Percentiles rank a stretch among this genome's conserved stretches.
These are phyloP conservation scores for Amblyraja radiata DNA, from an alignment of 2,797 vertebrate genomes.

Conservation along the genomic window DNA sequence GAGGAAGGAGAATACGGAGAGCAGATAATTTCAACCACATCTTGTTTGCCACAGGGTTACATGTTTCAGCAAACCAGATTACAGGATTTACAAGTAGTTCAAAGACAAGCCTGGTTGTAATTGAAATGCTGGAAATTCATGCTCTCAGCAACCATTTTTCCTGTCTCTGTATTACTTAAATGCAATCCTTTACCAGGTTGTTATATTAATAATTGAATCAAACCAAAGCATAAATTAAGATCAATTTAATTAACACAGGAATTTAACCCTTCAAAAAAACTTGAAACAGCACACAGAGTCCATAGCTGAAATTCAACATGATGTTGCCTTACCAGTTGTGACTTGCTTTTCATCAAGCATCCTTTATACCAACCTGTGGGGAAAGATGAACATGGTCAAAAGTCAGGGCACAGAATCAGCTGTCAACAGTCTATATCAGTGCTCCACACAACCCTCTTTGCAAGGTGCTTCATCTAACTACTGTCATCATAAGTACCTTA, in stretches of 20 bases:
- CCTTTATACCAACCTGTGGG: slow-evolving; percentile 85
- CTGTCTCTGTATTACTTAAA: background rate
- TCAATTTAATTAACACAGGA: background rate
- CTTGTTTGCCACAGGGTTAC: background rate
- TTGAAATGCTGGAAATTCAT: background rate
- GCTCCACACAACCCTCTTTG: background rate
- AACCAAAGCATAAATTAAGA: background rate
- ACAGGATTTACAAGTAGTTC: background rate
- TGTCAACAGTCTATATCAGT: no score
- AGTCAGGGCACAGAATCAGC: background rate
- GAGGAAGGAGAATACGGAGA: background rate
- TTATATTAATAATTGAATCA: background rate
- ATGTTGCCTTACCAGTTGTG: slow-evolving; percentile 63
- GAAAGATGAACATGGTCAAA: slow-evolving; percentile 37
- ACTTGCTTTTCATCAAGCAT: slow-evolving; percentile 74
- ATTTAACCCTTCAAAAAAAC: background rate
- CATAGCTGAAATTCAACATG: background rate
- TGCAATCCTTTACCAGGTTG: background rate
- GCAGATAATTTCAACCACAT: background rate
- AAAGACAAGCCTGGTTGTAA: background rate
- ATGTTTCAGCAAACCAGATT: background rate
- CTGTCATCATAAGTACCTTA: background rate
- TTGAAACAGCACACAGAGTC: background rate
- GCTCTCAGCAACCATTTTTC: background rate
- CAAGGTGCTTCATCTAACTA: background rate